Evolutionary conservation across 2,888 invertebrate species (phyloP).

Genomic region (Synergus laeviventris): DNA sequence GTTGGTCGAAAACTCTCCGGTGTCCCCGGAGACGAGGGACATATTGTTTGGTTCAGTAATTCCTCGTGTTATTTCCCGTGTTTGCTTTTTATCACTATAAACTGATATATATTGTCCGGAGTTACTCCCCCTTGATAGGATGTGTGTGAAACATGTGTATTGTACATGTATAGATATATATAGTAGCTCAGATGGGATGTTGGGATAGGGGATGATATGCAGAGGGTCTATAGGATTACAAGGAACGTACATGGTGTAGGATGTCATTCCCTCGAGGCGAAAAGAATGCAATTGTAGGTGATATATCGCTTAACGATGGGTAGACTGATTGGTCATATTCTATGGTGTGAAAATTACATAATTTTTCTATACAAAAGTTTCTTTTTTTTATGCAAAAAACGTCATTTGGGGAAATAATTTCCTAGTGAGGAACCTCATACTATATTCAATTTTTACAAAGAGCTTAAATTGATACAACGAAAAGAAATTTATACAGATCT

Average conservation of each 20-base stretch:
- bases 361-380: neutral
- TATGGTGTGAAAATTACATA: slow-evolving; percentile 4
- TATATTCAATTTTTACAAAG: neutral
- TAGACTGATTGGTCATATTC: neutral
- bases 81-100: slow-evolving; percentile 74
- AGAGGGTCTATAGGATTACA: slow-evolving; percentile 31
- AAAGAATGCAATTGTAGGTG: slow-evolving; percentile 48
- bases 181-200: slow-evolving; percentile 7
- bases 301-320: neutral
- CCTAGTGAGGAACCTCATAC: too few relatives aligned
- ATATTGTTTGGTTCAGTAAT: slow-evolving; percentile 73
- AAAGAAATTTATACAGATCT: too few relatives aligned
- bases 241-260: slow-evolving; percentile 31
- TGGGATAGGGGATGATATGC: slow-evolving; percentile 45
- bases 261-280: slow-evolving; percentile 45
- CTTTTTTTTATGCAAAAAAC: neutral
- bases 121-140: slow-evolving; percentile 59
- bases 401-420: too few relatives aligned
- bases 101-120: slow-evolving; percentile 71
- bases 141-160: slow-evolving; percentile 47
- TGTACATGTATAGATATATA: slow-evolving; percentile 46
- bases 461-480: neutral
- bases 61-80: slow-evolving; percentile 71
- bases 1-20: slow-evolving; percentile 62
- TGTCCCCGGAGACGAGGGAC: slow-evolving; percentile 68